phyloP scores from a whole-genome alignment of 2,888 invertebrate genomes.

The Idaea aversata region DNA sequence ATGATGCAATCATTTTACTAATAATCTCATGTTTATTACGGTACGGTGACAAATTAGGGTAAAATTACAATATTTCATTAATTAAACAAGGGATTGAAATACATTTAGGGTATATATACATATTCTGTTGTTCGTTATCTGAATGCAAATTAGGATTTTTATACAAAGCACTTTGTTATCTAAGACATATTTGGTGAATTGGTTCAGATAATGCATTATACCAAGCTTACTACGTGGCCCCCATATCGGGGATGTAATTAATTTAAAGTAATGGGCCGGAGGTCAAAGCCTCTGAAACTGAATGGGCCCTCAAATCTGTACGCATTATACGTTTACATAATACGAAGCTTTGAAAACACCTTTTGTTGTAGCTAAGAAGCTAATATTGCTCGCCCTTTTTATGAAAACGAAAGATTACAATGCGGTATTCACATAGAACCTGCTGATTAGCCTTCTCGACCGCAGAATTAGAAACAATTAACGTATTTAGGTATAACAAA shows the following conservation, averaged over 20 bases:
- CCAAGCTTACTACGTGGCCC: neutral
- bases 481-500: neutral
- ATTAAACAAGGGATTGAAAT: too few relatives aligned
- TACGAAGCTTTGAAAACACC: neutral
- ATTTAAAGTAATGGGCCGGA: conserved; percentile 12
- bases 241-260: conserved; percentile 12
- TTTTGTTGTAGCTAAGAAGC: neutral
- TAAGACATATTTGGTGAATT: neutral
- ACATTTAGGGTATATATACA: too few relatives aligned
- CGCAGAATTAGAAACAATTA: neutral
- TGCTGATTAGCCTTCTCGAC: conserved; percentile 1
- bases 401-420: neutral
- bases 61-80: too few relatives aligned
- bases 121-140: neutral
- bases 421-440: neutral
- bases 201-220: neutral
- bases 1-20: too few relatives aligned
- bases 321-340: neutral
- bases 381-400: neutral
- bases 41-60: too few relatives aligned
- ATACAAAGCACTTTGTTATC: neutral
- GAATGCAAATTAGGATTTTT: neutral
- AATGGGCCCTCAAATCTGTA: conserved; percentile 1
- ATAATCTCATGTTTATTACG: too few relatives aligned
- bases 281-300: neutral